A percentile compares a stretch with the other conserved stretches of the same genome.
These are phyloP conservation scores for Argya squamiceps DNA, from an alignment of 2,797 vertebrate genomes.

Conservation along the genomic window DNA sequence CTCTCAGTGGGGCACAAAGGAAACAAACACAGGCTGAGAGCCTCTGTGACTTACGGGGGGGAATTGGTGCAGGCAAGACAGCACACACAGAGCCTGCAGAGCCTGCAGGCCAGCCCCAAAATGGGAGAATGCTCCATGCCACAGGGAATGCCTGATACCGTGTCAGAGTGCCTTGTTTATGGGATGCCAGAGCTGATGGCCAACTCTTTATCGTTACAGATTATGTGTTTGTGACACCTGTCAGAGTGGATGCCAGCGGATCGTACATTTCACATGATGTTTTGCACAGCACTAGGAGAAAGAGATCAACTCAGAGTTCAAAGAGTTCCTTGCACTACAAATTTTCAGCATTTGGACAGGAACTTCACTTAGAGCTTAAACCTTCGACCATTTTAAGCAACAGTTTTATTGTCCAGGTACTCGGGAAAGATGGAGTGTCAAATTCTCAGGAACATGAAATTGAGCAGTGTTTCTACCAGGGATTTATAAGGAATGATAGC, in stretches of 20 bases:
- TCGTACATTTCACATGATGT: conserved; percentile 87
- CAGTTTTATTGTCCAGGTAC: conserved; percentile 88
- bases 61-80: not conserved
- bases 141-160: accelerated
- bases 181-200: conserved; percentile 35
- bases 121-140: not conserved
- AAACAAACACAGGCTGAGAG: conserved; percentile 50
- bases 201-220: conserved; percentile 78
- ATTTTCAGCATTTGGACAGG: conserved; percentile 91
- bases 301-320: conserved; percentile 80
- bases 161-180: not conserved
- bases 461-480: conserved; percentile 92
- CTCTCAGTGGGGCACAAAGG: conserved; percentile 47
- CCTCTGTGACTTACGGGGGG: not conserved
- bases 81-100: not conserved
- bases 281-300: conserved; percentile 81
- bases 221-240: conserved; percentile 90
- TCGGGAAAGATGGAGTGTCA: conserved; percentile 82
- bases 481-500: conserved; percentile 89
- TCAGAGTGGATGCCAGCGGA: conserved; percentile 89
- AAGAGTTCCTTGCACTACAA: conserved; percentile 85
- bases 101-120: not conserved
- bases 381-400: conserved; percentile 85
- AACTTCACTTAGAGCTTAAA: conserved; percentile 90
- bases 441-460: conserved; percentile 72